Evolutionary conservation across 2,797 vertebrate genomes (phyloP), one percentile per base, ranked within the genome.

Genomic region (Babyrousa celebensis): DNA sequence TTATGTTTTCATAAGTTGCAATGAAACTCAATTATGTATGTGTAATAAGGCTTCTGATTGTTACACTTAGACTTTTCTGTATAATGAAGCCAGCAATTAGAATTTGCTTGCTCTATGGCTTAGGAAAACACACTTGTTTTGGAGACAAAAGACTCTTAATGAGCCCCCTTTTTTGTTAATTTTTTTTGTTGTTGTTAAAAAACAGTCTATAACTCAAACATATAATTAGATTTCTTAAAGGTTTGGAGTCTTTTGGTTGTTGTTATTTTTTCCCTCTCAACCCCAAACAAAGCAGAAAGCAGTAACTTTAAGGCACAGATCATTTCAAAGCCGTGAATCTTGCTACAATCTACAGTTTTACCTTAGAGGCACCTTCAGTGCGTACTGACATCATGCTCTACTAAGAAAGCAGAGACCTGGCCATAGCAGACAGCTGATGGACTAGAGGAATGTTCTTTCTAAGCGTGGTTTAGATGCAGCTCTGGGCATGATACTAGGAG

Each of bases 1-100:
- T 99, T 98, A 98, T 99, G 98, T 98, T 98, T 99, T 98, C 98
- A 98, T 98, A 99, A 99, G 98, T 98, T 98, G 98, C 98, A 99
- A 98, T 98, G 98, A 98, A 99, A 99, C 98, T 98, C 98, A 98
- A 98, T 99, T 99, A 98, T 99, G 98, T 98, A 98, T 98, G 98
- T 98, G 98, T 99, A 99, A 99, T 99, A 99, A 98, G 98, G 98
- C 98, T 98, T 98, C 98, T 98, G 98, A 99, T 99, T 99, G 99
- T 98, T 99, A 98, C 98, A 98, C 98, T 98, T 98, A 98, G 98
- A 98, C 98, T 98, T 98, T 98, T 98, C 98, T 98, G 98, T 98
- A 98, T 98, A 99, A 99, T 98, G 98, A 99, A 99, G 97, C 97
- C 98, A 98, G 98, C 98, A 99, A 99, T 99, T 99, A 98, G 98